A percentile compares a stretch with the other conserved stretches of the same genome.
These are phyloP conservation scores for Ceratotherium simum DNA, from an alignment of 2,113 vertebrate species.

Conservation along the genomic window DNA sequence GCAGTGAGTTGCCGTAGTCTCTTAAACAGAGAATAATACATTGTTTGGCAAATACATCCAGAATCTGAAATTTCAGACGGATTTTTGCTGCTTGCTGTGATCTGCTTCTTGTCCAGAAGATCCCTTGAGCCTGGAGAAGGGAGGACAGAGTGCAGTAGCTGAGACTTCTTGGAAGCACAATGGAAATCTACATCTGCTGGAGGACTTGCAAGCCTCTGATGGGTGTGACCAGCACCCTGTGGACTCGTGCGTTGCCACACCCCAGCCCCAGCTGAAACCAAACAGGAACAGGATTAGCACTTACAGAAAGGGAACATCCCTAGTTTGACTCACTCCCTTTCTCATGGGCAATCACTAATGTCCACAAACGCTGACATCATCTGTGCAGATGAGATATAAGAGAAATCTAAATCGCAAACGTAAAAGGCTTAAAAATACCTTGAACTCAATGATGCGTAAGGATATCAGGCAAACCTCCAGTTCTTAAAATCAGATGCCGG, in stretches of 20 bases:
- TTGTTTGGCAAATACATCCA: not conserved
- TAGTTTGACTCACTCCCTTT: rapidly evolving
- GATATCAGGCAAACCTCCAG: not conserved
- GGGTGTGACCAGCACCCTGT: not conserved
- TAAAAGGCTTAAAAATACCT: not conserved
- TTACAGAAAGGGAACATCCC: not conserved
- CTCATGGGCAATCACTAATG: not conserved
- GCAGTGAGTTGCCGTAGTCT: not conserved
- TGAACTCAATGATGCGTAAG: not conserved
- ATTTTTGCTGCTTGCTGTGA: not conserved
- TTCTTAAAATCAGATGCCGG: not conserved
- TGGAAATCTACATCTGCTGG: no score
- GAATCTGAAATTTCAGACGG: not conserved
- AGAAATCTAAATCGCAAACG: not conserved
- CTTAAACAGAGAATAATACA: not conserved
- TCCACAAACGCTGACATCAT: not conserved
- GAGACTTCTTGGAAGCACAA: not conserved
- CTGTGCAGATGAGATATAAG: not conserved
- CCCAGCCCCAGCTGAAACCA: not conserved
- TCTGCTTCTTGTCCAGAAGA: not conserved
- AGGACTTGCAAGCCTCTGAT: not conserved
- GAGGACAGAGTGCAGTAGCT: not conserved
- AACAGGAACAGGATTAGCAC: not conserved
- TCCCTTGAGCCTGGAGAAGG: not conserved
- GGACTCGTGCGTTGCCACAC: rapidly evolving